Evolutionary conservation across 2,888 invertebrate species (phyloP), one percentile per base, ranked within the genome.

Genomic region (Chaetogeoica ovagalla): DNA sequence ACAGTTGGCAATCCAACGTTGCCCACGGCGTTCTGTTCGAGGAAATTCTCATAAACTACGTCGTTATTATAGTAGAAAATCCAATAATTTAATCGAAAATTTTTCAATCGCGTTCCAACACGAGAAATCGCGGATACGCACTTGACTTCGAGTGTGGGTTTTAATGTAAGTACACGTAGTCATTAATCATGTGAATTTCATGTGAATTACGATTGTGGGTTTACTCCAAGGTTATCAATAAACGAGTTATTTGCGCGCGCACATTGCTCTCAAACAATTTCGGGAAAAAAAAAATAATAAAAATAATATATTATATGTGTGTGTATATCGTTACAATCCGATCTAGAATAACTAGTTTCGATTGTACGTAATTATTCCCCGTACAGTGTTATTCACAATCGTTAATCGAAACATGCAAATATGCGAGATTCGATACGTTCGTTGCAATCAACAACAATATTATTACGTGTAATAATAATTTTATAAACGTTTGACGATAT

Each of bases 141-240:
- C 19, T 55, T 7, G 17, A 55, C 19, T 55, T 6, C 0, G 19
- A 55, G 19, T 55, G 19, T 60, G 23, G 59, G 21, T 21, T 60
- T n/a, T 60, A 60, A 60, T 23, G 13, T 60, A 8, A n/a, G n/a
- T 59, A 21, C 0, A 59, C 11, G 11, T 11, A 11, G 13, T 15
- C 1, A 59, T 57, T 59, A 60, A 11, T 60, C 23, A 23, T 23
- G 30, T 30, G 0, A 13, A 23, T 21, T 60, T 11, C 4, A 23
- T 23, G 57, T 37, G 39, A 70, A 30, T 30, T 13, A 70, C 37
- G 37, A 15, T 21, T 23, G 65, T 65, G 37, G 63, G 55, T 37
- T 65, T 73, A 73, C n/a, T 7, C 39, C 21, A 65, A 65, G 37
- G 65, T 39, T 73, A 55, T 74, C 62, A 63, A 63, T 63, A 37